Base-by-base conservation (phyloP, 2,888 invertebrate genomes). In the Ganaspis brasiliensis region DNA sequence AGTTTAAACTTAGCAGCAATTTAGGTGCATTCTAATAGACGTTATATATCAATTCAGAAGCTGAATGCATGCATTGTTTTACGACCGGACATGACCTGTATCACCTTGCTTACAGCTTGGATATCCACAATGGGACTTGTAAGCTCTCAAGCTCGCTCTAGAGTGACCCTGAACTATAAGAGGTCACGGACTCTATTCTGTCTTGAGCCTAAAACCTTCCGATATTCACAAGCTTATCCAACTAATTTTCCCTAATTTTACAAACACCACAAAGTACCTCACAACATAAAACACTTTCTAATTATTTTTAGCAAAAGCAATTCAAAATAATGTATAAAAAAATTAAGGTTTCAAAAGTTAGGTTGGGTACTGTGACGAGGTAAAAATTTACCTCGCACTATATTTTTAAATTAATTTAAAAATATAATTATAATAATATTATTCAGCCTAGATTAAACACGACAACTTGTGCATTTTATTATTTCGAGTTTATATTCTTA, bases 41-140 rank as follows among this genome's bases (percentile, higher is more conserved):
- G 71, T 80, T 74, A 74, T 82, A 78, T 77, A 76, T 83, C 79
- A 80, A 75, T 80, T 67, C 37, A 35, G 16, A 16, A 70, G 40
- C 49, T 79, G 57, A 77, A 78, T 63, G 73, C 59, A 71, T 52
- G 74, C 74, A 81, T 79, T 80, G 80, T 78, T 78, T 70, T 77
- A 75, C 52, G 74, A 74, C 59, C 21, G 57, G 35, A 45, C 16
- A 70, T 67, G 40, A 67, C 67, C 45, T 67, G 21, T 63, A 45
- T 63, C 40, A 63, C 63, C 63, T 63, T 63, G 63, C 21, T 37
- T 21, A 24, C 45, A 45, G 67, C 37, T 67, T 45, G 45, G 67
- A 24, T 45, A 45, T 24, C 67, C 45, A 67, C 67, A 40, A 40
- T 24, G n/a, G 72, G 55, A 19, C 26, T 24, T 45, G 35, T 55